A percentile compares a stretch with the other conserved stretches of the same genome.
phyloP scores from a whole-genome alignment of 1,140 invertebrate genomes.

The Drosophila kikkawai region DNA sequence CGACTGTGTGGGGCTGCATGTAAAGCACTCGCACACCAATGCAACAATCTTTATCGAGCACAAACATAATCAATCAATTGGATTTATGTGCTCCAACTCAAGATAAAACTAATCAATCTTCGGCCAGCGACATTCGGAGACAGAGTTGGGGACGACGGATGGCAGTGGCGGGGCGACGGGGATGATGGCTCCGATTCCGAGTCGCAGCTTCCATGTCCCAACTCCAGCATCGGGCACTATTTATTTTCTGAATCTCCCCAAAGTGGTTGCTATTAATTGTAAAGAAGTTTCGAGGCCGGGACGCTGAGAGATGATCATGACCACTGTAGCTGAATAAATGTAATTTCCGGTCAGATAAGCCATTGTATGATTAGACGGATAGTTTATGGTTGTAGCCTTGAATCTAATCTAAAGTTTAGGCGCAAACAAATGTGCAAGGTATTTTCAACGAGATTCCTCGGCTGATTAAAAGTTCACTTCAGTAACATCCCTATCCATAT shows the following conservation, averaged over 20 bases:
- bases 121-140: slow-evolving; percentile 60
- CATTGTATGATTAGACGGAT: neutral
- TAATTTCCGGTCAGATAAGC: slow-evolving; percentile 33
- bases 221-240: slow-evolving; percentile 37
- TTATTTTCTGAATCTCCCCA: slow-evolving; percentile 44
- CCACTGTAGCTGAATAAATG: slow-evolving; percentile 6
- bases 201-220: slow-evolving; percentile 3
- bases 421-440: neutral
- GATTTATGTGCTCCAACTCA: slow-evolving; percentile 84
- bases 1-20: slow-evolving; percentile 46
- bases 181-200: neutral
- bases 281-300: slow-evolving; percentile 16
- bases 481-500: neutral
- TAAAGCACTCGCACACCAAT: slow-evolving; percentile 70
- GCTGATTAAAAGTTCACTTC: slow-evolving; percentile 3
- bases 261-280: slow-evolving; percentile 69
- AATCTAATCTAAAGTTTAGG: neutral
- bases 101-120: slow-evolving; percentile 85
- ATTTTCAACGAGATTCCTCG: neutral
- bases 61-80: slow-evolving; percentile 84
- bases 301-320: slow-evolving; percentile 33
- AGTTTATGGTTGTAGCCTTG: neutral
- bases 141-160: slow-evolving; percentile 29
- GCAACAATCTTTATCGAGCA: slow-evolving; percentile 81
- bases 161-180: slow-evolving; percentile 11